Conservation (phyloP, 1,140 invertebrate species). For the Aleiodes sp. region DNA sequence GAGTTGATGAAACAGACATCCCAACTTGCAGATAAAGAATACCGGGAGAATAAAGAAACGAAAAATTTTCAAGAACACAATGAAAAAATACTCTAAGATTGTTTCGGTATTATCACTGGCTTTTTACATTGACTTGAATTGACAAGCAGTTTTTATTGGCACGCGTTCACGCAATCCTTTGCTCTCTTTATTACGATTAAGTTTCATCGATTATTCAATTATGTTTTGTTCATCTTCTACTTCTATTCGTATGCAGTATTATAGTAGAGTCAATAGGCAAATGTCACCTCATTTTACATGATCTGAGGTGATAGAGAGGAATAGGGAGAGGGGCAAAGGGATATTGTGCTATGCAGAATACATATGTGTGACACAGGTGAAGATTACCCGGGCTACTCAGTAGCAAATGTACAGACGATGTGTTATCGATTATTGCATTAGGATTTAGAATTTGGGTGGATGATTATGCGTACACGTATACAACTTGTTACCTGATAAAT, state of each 20-base stretch:
- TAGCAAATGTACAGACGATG: not conserved
- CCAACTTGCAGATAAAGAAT: too few species aligned
- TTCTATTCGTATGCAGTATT: conserved; percentile 4
- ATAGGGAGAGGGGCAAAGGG: too few species aligned
- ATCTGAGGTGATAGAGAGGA: not conserved
- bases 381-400: not conserved
- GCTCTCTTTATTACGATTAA: conserved; percentile 13
- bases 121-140: too few species aligned
- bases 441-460: not conserved
- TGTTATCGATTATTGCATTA: not conserved
- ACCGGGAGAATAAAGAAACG: too few species aligned
- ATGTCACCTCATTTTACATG: not conserved
- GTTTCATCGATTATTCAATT: conserved; percentile 27
- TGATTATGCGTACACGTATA: not conserved
- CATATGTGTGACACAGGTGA: not conserved
- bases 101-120: too few species aligned
- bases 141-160: not conserved
- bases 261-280: conserved; percentile 10
- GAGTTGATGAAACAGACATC: too few species aligned
- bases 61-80: too few species aligned
- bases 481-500: conserved; percentile 25
- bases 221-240: conserved; percentile 15
- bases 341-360: not conserved
- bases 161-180: not conserved
- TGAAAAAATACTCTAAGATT: too few species aligned